Base-by-base conservation (phyloP, 2,888 invertebrate genomes). In the Hydrotaea cyrtoneurina region DNA sequence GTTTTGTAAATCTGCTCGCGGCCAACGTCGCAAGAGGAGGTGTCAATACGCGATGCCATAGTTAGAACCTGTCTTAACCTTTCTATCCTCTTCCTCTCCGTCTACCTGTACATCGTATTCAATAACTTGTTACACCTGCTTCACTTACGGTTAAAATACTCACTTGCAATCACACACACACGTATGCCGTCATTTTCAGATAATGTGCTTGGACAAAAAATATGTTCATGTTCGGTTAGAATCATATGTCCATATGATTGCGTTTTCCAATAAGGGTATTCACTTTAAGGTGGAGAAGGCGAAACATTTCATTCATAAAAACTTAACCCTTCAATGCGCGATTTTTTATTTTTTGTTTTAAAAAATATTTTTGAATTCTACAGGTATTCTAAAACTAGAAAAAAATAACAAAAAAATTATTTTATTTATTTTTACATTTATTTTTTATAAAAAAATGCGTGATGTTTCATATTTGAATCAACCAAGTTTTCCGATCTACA, bases 91-190 rank as follows among this genome's bases (percentile, higher is more conserved):
- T 55, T 43, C 43, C 11, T 43, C 66, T 43, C 19, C 39, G 31
- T 15, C 59, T 59, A 26, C 17, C 3, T 57, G n/a, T 71, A 55
- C 43, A 26, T 75, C 62, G 43, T n/a, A n/a, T 50, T 8, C n/a
- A 23, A 57, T 69, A 79, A 85, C 82, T 82, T 82, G 85, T 82
- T 79, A 79, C 85, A 85, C 81, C 84, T 84, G 84, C 81, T 81
- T 83, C 59, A 46, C 23, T 69, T 59, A 59, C 59, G 59, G 15
- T 26, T 59, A 26, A 23, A 59, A 11, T 23, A 57, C 23, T 59
- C n/a, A 50, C n/a, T 7, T n/a, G n/a, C 2, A 50, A n/a, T 3
- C 50, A 50, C 50, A 50, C 50, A 50, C 50, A 50, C 50, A 50
- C 50, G n/a, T n/a, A 13, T 15, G 15, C 8, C 15, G 15, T 23